Conservation (phyloP, 2,888 invertebrate species). For the Zygothrica quintamaculata region DNA sequence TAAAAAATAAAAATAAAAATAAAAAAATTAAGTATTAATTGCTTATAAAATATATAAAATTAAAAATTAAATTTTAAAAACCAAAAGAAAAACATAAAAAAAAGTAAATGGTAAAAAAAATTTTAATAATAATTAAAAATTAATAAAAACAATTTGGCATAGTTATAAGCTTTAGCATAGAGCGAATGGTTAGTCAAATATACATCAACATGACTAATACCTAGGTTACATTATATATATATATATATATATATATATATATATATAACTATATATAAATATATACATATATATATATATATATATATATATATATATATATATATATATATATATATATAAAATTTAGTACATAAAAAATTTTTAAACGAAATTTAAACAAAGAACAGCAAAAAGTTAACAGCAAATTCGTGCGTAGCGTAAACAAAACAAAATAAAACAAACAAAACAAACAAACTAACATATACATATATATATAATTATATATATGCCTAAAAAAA, state of each 20-base stretch:
- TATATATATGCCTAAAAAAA: conserved; percentile 8
- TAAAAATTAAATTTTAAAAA: conserved; percentile 13
- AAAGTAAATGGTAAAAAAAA: conserved; percentile 7
- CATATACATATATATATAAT: conserved; percentile 4
- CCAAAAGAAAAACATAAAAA: conserved; percentile 1
- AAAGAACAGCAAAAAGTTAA: conserved; percentile 81
- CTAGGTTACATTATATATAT: conserved; percentile 38
- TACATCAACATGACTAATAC: conserved; percentile 58
- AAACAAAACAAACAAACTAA: conserved; percentile 24
- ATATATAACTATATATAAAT: conserved; percentile 11
- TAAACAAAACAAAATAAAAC: conserved; percentile 48
- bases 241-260: conserved; percentile 36
- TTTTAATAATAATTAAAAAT: conserved; percentile 20
- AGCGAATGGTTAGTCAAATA: conserved; percentile 55
- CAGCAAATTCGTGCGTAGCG: conserved; percentile 80
- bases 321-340: conserved; percentile 22
- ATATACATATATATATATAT: no score
- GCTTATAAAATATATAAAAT: conserved; percentile 23
- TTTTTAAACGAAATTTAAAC: conserved; percentile 68
- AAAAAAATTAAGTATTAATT: conserved; percentile 16
- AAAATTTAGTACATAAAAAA: conserved; percentile 33
- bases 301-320: conserved; percentile 20
- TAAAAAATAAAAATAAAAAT: conserved; percentile 27
- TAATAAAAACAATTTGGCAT: conserved; percentile 43
- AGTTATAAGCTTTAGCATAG: conserved; percentile 52